Evolutionary conservation across 2,797 vertebrate species (phyloP), one percentile per base, ranked within the genome.

Genomic region (Epinephelus malabaricus): DNA sequence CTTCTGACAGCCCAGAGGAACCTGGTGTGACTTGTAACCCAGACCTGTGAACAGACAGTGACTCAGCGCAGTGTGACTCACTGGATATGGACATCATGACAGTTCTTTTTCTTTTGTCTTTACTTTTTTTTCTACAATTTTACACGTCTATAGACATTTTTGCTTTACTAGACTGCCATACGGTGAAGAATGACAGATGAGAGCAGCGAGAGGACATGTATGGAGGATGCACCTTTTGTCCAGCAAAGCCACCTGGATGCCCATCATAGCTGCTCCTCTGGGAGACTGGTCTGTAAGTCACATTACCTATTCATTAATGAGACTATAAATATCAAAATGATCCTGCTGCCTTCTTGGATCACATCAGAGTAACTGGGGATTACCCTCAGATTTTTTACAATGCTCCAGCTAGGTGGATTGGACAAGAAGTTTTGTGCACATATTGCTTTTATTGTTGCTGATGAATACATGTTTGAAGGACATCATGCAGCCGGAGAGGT

Each of bases 1-100:
- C 54, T 95, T 95, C 76, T 95, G 78, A 93, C 25, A 30, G 19
- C 23, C 14, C 45, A 46, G 18, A 34, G 21, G 58, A 71, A 21
- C 17, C 49, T 55, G 10, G 19, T 51, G 38, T 67, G 68, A 83
- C 79, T 63, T 3, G 3, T 47, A 53, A 51, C 21, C 7, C 23
- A 46, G 47, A 67, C 17, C 56, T 47, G 38, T 69, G 72, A 81
- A 75, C 65, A 67, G n/a, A 72, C 46, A 58, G 17, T 47, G 51
- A 79, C 61, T 78, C 63, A 55, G 21, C 0, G 2, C 66, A 34
- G 49, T 43, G 1, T 10, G 38, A 43, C 40, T 72, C 21, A 21
- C 60, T 59, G 54, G 25, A 74, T 64, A 30, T 71, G 55, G 69
- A 76, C 18, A 6, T 47, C 23, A 58, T 21, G 12, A 47, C 45